phyloP scores from a whole-genome alignment of 2,888 invertebrate genomes.

The Frankliniella fusca region DNA sequence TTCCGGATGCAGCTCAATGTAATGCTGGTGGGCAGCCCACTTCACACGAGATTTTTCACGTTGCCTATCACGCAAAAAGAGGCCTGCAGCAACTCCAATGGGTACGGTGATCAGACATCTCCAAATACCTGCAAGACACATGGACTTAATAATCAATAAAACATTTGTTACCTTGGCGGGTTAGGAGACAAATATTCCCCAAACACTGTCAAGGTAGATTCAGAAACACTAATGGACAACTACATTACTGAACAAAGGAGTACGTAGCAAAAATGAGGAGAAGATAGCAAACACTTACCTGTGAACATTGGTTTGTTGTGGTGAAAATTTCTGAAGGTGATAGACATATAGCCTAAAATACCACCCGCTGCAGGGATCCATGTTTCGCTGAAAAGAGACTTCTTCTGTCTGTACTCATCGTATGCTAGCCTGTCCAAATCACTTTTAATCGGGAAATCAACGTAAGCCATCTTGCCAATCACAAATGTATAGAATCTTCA shows the following conservation, averaged over 20 bases:
- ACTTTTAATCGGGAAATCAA: not conserved
- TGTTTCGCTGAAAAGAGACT: not conserved
- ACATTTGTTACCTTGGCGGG: no score
- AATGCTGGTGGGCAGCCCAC: conserved; percentile 68
- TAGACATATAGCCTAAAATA: not conserved
- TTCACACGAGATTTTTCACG: conserved; percentile 60
- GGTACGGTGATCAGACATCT: conserved; percentile 47
- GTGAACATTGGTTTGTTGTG: not conserved
- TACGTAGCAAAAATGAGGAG: not conserved
- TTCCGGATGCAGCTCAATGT: conserved; percentile 69
- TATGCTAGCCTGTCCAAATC: not conserved
- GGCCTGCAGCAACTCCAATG: conserved; percentile 47
- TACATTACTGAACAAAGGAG: no score
- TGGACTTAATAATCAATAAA: not conserved
- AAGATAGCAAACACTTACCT: not conserved
- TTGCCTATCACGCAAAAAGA: conserved; percentile 51
- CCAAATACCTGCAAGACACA: conserved; percentile 51
- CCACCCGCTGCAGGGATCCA: not conserved
- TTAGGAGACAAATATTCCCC: not conserved
- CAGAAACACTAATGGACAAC: not conserved
- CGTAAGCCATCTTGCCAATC: not conserved
- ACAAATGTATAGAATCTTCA: not conserved
- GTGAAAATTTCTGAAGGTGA: not conserved
- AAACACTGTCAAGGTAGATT: not conserved
- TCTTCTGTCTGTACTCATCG: not conserved